These are phyloP conservation scores for Empis stercorea DNA, from an alignment of 2,888 invertebrate genomes.

Conservation along the genomic window DNA sequence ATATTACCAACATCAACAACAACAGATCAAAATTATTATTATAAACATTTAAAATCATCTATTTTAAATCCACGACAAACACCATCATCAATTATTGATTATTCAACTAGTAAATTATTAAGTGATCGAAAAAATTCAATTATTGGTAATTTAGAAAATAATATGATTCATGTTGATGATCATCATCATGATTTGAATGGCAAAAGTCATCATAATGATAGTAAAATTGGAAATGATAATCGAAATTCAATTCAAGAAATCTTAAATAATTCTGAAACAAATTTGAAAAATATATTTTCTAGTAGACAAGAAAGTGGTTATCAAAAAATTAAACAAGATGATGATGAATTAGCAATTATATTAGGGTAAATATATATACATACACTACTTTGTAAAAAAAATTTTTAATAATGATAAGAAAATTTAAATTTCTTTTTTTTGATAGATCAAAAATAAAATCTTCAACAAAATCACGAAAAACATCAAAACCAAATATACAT, in stretches of 20 bases:
- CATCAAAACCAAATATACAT: slow-evolving; percentile 28
- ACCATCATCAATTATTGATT: not conserved
- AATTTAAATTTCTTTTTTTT: not conserved
- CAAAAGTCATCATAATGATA: too few relatives aligned
- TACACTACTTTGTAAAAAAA: too few relatives aligned
- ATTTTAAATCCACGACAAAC: not conserved
- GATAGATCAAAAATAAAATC: slow-evolving; percentile 34
- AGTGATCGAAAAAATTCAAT: slow-evolving; percentile 2
- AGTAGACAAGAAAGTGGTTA: not conserved
- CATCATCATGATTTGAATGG: too few relatives aligned
- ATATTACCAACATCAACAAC: too few relatives aligned
- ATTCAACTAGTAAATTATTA: slow-evolving; percentile 5
- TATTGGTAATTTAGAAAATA: slow-evolving; percentile 4
- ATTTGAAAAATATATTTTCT: not conserved
- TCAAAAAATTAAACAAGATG: slow-evolving; percentile 16
- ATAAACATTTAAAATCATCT: slow-evolving; percentile 12
- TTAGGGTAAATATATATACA: slow-evolving; percentile 56
- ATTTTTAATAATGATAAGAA: too few relatives aligned
- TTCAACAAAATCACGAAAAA: slow-evolving; percentile 28
- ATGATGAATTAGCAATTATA: slow-evolving; percentile 58
- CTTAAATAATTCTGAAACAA: not conserved
- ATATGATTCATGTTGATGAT: not conserved
- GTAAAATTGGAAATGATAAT: not conserved
- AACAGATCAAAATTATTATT: slow-evolving; percentile 6
- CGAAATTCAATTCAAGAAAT: not conserved